Evolutionary conservation across 2,888 invertebrate species (phyloP), one percentile per base, ranked within the genome.

Genomic region (Epistrophella euchroma): DNA sequence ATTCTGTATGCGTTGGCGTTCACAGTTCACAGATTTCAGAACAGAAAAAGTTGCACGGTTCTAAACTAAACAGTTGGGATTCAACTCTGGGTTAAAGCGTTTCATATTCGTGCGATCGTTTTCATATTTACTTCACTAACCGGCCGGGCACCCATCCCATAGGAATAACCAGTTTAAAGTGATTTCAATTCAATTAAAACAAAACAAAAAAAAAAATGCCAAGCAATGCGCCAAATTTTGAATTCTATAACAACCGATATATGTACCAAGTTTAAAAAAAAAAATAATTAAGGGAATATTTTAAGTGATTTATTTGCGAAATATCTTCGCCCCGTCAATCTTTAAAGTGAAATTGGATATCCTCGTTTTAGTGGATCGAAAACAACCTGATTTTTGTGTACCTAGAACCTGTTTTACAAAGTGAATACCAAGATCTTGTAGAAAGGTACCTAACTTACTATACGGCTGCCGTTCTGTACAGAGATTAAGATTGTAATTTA

Each of bases 381-480:
- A 28, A 43, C 37, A 19, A 43, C 45, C 66, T 52, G 50, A 47
- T 71, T 50, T 28, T 32, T 52, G 3, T 15, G 25, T 7, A 25
- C 40, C 50, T 58, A 52, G 62, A 84, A 84, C 84, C 84, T 74
- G 84, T 84, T 84, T 58, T 17, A n/a, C 37, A 71, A 17, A 84
- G 79, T 79, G 84, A 52, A 52, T 58, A 58, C 19, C 47, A 66
- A 47, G 50, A 32, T 47, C 28, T 50, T 47, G 28, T 66, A 47
- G 19, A 62, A 62, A 25, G 62, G 28, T 19, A 58, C 32, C 15
- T 62, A 25, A 52, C 52, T 25, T 52, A 62, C n/a, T 66, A n/a
- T n/a, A 66, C 50, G 52, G 52, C 25, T 68, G 52, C 50, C 25
- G 52, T 68, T 68, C 52, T 68, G 35, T 50, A 37, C 47, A 22